These are phyloP conservation scores for Scophthalmus maximus DNA, from an alignment of 2,113 vertebrate genomes.

Conservation along the genomic window DNA sequence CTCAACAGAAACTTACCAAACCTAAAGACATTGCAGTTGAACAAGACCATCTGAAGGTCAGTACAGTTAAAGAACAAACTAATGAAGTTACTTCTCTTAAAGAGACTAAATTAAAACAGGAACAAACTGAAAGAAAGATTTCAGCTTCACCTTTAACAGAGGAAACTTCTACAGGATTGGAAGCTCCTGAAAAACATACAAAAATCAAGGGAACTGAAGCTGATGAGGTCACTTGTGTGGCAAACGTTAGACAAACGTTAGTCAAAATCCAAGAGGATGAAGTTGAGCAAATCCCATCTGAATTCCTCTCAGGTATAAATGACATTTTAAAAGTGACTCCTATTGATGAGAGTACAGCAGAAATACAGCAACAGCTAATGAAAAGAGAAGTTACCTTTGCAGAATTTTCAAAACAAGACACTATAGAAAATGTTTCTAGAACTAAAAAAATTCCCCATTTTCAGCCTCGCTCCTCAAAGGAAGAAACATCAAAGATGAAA, in stretches of 20 bases:
- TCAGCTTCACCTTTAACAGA: neutral
- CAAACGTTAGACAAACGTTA: too few relatives aligned
- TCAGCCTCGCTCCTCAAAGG: neutral
- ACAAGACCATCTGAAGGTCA: neutral
- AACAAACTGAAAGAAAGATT: neutral
- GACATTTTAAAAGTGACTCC: too few relatives aligned
- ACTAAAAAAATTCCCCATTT: too few relatives aligned
- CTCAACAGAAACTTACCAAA: neutral
- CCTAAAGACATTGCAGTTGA: neutral
- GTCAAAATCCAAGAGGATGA: too few relatives aligned
- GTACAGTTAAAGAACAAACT: constrained; percentile 15
- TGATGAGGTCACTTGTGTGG: too few relatives aligned
- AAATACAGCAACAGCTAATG: too few relatives aligned
- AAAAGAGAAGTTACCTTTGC: too few relatives aligned
- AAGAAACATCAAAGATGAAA: constrained; percentile 1
- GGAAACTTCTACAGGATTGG: neutral
- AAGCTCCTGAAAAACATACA: neutral
- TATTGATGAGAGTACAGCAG: too few relatives aligned
- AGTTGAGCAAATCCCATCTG: too few relatives aligned
- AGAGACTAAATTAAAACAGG: neutral
- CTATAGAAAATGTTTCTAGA: too few relatives aligned
- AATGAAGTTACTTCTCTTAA: constrained; percentile 5
- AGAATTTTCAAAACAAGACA: too few relatives aligned
- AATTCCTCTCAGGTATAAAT: too few relatives aligned
- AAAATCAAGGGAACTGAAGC: neutral